Conservation (phyloP, 1,140 invertebrate genomes). For the Dinothrombium tinctorium region DNA sequence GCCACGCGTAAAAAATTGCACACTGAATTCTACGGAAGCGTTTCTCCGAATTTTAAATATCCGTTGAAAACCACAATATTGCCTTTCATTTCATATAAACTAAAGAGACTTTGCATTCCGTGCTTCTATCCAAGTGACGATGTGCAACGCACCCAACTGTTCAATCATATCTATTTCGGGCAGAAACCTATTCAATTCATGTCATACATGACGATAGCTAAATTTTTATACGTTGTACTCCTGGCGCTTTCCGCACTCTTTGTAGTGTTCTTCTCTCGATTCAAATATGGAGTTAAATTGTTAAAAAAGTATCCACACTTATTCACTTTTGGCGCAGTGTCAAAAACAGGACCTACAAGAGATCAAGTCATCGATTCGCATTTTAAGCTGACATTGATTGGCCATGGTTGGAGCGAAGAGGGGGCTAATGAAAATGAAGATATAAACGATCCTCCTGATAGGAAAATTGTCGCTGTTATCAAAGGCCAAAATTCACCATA, state of each 20-base stretch:
- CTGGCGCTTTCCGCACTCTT: conserved; percentile 24
- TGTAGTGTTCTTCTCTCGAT: conserved; percentile 36
- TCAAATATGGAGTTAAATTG: conserved; percentile 33
- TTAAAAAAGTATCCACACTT: conserved; percentile 43
- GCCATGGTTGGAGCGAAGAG: conserved; percentile 60
- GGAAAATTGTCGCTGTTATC: conserved; percentile 35
- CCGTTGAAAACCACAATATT: neutral
- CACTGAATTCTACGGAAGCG: conserved; percentile 24
- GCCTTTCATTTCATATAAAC: neutral
- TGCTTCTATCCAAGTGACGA: conserved; percentile 1
- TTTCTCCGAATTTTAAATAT: conserved; percentile 8
- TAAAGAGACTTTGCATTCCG: neutral
- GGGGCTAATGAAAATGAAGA: conserved; percentile 31
- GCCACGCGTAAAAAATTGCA: conserved; percentile 5
- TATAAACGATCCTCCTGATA: conserved; percentile 34
- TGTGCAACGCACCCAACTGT: neutral
- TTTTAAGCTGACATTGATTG: conserved; percentile 43
- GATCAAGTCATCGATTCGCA: conserved; percentile 32
- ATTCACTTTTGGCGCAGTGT: conserved; percentile 40
- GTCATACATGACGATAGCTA: neutral
- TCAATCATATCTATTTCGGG: neutral
- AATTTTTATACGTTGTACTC: neutral
- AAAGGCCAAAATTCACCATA: conserved; percentile 42
- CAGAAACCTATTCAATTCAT: conserved; percentile 5
- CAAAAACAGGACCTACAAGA: conserved; percentile 29